Base-by-base conservation (phyloP, 2,888 invertebrate species). In the Limenitis camilla region DNA sequence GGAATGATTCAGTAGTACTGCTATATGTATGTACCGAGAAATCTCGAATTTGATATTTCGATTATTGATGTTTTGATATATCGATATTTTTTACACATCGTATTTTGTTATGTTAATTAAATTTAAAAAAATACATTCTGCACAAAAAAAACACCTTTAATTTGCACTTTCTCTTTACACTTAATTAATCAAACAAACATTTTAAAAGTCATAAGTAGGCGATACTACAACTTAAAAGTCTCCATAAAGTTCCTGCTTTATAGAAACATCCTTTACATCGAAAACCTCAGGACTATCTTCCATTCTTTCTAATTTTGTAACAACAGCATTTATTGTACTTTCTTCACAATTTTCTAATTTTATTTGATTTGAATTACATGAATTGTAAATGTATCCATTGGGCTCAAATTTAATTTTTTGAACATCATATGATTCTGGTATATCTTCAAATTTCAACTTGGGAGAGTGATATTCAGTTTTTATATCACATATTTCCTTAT, bases 201-300 rank as follows among this genome's bases (percentile, higher is more conserved):
- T n/a, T n/a, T n/a, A n/a, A n/a, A 27, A 6, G 28, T 11, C n/a
- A 40, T 4, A 41, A n/a, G n/a, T n/a, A n/a, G n/a, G n/a, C n/a
- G n/a, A n/a, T n/a, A n/a, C n/a, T 30, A 46, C 5, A 19, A 35
- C 5, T 36, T 36, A 52, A 27, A 42, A 6, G 47, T 53, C 44
- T 7, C 33, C 31, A 38, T 45, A 53, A 53, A 49, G 44, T 49
- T 53, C 49, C 44, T 44, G 44, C 53, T 53, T 53, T 31, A 49
- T 45, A 29, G 29, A 11, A 38, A 38, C 6, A 45, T 45, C 8
- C 5, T 30, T 38, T 7, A 28, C 11, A 1, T 45, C 19, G 11
- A 38, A 10, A 7, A 10, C n/a, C 9, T 29, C 28, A n/a, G 4
- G n/a, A n/a, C 11, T 7, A 8, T 10, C 11, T 1, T 53, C 10